A percentile compares a stretch with the other conserved stretches of the same genome.
Conservation (phyloP, 2,888 invertebrate genomes). For the Lottia scabra region DNA sequence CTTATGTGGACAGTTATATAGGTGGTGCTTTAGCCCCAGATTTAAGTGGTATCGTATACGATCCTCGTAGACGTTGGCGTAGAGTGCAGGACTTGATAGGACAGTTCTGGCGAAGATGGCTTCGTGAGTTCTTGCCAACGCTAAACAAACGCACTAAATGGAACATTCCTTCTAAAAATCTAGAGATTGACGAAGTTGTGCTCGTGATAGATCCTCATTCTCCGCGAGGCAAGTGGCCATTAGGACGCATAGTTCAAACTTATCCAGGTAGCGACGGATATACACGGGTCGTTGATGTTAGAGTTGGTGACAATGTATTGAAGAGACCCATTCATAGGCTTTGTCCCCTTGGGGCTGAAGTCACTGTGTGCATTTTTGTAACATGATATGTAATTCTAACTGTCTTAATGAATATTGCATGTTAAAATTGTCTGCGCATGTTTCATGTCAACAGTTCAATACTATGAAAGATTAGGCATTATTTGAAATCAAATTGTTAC, state of each 20-base stretch:
- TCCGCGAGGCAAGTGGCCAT: background rate
- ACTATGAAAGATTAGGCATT: too few relatives aligned
- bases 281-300: background rate
- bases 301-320: background rate
- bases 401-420: too few relatives aligned
- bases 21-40: background rate
- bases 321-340: background rate
- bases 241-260: slow-evolving; percentile 1
- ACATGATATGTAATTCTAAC: too few relatives aligned
- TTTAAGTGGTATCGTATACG: background rate
- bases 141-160: background rate
- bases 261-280: slow-evolving; percentile 7
- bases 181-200: background rate
- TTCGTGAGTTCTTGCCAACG: slow-evolving; percentile 8
- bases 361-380: background rate
- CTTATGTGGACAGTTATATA: background rate
- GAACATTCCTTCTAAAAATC: background rate
- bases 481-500: too few relatives aligned
- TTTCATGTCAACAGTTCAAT: too few relatives aligned
- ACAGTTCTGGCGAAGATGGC: background rate
- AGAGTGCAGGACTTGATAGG: background rate
- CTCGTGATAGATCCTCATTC: background rate
- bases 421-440: too few relatives aligned
- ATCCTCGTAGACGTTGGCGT: background rate
- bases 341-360: slow-evolving; percentile 3